These are phyloP conservation scores for Dreissena polymorpha DNA, from an alignment of 1,140 invertebrate genomes.

Conservation along the genomic window DNA sequence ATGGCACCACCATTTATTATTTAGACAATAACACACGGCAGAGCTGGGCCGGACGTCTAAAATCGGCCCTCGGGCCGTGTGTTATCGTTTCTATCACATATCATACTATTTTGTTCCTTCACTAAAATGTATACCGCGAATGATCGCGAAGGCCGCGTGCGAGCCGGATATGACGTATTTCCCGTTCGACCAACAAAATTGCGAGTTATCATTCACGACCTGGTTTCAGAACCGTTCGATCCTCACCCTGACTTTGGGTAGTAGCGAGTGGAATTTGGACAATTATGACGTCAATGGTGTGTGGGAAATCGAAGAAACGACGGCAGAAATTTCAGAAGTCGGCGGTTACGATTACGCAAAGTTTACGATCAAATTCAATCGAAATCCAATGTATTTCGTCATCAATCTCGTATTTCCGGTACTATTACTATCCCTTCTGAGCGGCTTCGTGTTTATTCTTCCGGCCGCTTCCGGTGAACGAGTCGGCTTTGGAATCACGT, in stretches of 20 bases:
- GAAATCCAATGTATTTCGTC: conserved; percentile 34
- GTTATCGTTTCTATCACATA: too few relatives aligned
- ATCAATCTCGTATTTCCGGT: conserved; percentile 43
- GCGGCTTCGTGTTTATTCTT: conserved; percentile 42
- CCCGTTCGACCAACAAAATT: conserved; percentile 43
- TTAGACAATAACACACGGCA: too few relatives aligned
- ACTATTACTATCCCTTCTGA: conserved; percentile 29
- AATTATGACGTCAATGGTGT: conserved; percentile 20
- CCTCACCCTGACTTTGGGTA: background rate
- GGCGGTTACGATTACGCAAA: conserved; percentile 33
- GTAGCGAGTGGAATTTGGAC: conserved; percentile 19
- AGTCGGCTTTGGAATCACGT: conserved; percentile 46
- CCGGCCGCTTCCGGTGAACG: conserved; percentile 48
- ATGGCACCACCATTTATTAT: too few relatives aligned
- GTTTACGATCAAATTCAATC: conserved; percentile 37
- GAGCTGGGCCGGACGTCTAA: too few relatives aligned
- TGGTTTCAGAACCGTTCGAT: conserved; percentile 15
- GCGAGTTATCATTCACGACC: conserved; percentile 12
- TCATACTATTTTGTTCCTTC: too few relatives aligned
- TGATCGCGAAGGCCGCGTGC: conserved; percentile 19
- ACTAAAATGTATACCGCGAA: conserved; percentile 35
- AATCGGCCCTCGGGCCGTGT: too few relatives aligned
- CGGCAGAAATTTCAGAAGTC: background rate
- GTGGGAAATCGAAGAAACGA: conserved; percentile 28
- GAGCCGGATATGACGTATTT: conserved; percentile 50